Percentiles rank a stretch among this genome's conserved stretches.
phyloP scores from a whole-genome alignment of 2,797 vertebrate species.

The Carapus acus region DNA sequence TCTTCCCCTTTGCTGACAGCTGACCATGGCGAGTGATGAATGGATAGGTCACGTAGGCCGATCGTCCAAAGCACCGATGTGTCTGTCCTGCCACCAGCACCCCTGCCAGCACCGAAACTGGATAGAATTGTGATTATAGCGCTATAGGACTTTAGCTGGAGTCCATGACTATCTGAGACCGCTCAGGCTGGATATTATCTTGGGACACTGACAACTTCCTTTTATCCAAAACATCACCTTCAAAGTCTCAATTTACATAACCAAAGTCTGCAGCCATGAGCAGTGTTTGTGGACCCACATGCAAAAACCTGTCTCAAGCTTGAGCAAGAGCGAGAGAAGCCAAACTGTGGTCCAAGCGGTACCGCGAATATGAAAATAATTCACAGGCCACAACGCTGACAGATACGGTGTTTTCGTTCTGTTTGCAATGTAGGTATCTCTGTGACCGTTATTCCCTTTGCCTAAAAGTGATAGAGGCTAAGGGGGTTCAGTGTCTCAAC shows the following conservation, averaged over 20 bases:
- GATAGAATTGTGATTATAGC: not conserved
- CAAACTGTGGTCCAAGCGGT: too few species aligned
- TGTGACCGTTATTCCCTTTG: not conserved
- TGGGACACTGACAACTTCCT: too few species aligned
- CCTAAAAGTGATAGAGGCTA: not conserved
- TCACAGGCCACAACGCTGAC: too few species aligned
- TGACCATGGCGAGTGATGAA: conserved; percentile 64
- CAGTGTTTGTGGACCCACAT: not conserved
- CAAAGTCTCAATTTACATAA: too few species aligned
- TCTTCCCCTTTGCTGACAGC: conserved; percentile 63
- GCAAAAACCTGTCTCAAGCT: too few species aligned
- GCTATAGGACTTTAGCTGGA: not conserved
- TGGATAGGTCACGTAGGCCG: conserved; percentile 48
- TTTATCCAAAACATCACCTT: too few species aligned
- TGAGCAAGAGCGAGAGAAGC: too few species aligned
- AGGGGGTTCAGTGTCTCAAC: conserved; percentile 12
- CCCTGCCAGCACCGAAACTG: not conserved
- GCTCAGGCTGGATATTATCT: too few species aligned
- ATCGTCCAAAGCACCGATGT: conserved; percentile 40
- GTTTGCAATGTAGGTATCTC: too few species aligned
- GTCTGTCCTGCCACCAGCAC: conserved; percentile 26
- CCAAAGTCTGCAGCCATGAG: not conserved
- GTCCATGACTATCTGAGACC: too few species aligned
- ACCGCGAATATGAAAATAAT: too few species aligned
- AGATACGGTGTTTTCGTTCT: too few species aligned